These are phyloP conservation scores for Ariolimax columbianus DNA, from an alignment of 2,888 invertebrate species.

Conservation along the genomic window DNA sequence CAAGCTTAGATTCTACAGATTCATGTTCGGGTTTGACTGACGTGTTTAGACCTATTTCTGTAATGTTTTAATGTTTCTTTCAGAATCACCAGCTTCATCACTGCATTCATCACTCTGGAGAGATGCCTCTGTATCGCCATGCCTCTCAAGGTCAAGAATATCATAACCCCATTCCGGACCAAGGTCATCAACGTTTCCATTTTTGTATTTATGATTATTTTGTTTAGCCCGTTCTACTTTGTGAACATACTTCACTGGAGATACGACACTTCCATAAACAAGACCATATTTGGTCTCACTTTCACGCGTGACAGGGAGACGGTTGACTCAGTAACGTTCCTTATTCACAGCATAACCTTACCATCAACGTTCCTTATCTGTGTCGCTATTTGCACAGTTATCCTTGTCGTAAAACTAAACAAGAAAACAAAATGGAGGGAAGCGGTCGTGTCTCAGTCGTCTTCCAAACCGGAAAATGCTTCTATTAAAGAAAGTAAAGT, in stretches of 20 bases:
- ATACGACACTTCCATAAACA: background rate
- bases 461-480: background rate
- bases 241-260: conserved; percentile 3
- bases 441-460: background rate
- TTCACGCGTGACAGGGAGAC: background rate
- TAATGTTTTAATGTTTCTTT: too few species aligned
- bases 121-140: conserved; percentile 31
- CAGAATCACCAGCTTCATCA: conserved; percentile 32
- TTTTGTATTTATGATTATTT: background rate
- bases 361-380: background rate
- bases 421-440: conserved; percentile 26
- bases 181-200: conserved; percentile 22
- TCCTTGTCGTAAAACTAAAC: background rate
- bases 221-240: background rate
- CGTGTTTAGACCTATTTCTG: too few species aligned
- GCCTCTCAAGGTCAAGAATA: conserved; percentile 26
- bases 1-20: too few species aligned
- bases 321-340: background rate
- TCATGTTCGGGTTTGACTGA: too few species aligned
- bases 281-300: background rate
- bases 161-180: conserved; percentile 13
- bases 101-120: conserved; percentile 20
- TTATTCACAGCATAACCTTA: background rate
- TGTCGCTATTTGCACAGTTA: conserved; percentile 13
- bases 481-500: conserved; percentile 12